These are phyloP conservation scores for Oscheius sp. DNA, from an alignment of 1,140 invertebrate species.

Conservation along the genomic window DNA sequence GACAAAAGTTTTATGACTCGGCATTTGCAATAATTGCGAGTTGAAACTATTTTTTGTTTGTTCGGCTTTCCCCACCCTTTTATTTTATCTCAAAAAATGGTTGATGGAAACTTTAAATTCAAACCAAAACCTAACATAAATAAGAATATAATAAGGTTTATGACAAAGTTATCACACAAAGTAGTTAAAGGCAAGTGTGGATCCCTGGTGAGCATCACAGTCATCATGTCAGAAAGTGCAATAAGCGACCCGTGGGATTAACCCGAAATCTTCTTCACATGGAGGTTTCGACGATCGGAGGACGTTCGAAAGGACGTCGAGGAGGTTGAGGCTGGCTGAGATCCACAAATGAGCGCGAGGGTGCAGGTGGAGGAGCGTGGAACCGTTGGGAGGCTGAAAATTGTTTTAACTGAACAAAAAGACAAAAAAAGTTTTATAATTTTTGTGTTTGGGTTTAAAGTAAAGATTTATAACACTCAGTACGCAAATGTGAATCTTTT, in stretches of 20 bases:
- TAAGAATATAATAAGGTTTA: background rate
- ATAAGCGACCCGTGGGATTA: background rate
- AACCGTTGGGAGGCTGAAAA: background rate
- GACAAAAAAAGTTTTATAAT: background rate
- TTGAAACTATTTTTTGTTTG: no score
- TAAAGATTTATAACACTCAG: background rate
- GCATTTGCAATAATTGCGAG: no score
- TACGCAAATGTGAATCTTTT: background rate
- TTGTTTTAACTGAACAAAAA: background rate
- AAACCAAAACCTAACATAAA: no score
- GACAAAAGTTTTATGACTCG: no score
- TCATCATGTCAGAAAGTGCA: background rate
- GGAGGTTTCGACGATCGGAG: slow-evolving; percentile 29
- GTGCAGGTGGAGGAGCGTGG: background rate
- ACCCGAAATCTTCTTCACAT: slow-evolving; percentile 1
- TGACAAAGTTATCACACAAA: background rate
- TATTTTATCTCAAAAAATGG: no score
- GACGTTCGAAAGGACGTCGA: background rate
- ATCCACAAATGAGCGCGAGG: slow-evolving; percentile 15
- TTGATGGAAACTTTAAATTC: no score
- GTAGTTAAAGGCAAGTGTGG: background rate
- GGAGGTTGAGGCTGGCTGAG: slow-evolving; percentile 10
- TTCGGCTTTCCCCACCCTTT: no score
- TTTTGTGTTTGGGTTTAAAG: background rate
- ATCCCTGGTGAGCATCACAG: background rate